A percentile compares a stretch with the other conserved stretches of the same genome.
Evolutionary conservation across 2,113 vertebrate species (phyloP).

Genomic region (Hemiscyllium ocellatum): DNA sequence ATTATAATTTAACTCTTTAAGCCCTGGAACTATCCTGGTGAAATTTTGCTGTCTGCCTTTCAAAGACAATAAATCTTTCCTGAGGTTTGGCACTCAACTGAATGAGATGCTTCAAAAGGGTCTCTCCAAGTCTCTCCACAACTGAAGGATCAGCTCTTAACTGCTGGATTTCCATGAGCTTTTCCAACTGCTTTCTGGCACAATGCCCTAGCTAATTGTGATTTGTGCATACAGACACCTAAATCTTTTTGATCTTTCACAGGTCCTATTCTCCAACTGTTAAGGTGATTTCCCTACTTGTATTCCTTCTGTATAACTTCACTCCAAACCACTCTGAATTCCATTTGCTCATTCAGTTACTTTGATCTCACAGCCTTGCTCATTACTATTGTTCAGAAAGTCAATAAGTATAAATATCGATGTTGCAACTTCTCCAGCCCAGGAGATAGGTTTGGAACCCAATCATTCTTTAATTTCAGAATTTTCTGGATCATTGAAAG

Average conservation of each 20-base stretch:
- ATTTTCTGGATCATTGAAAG: background rate
- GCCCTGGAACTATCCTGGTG: background rate
- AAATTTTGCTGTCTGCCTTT: background rate
- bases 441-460: background rate
- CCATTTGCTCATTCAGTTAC: background rate
- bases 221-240: background rate
- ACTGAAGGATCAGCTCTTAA: background rate
- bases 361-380: background rate
- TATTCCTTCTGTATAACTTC: background rate
- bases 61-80: background rate
- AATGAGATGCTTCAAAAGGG: background rate
- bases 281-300: background rate
- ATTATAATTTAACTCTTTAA: background rate
- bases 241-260: background rate
- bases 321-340: background rate
- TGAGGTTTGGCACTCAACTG: background rate
- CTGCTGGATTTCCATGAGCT: background rate
- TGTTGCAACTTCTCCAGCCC: background rate
- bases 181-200: background rate
- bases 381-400: background rate
- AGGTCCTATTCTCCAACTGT: background rate
- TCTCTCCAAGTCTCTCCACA: background rate
- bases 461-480: background rate
- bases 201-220: background rate
- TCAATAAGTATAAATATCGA: background rate